A percentile compares a stretch with the other conserved stretches of the same genome.
These are phyloP conservation scores for Calosoma granatense DNA, from an alignment of 1,140 invertebrate genomes.

Conservation along the genomic window DNA sequence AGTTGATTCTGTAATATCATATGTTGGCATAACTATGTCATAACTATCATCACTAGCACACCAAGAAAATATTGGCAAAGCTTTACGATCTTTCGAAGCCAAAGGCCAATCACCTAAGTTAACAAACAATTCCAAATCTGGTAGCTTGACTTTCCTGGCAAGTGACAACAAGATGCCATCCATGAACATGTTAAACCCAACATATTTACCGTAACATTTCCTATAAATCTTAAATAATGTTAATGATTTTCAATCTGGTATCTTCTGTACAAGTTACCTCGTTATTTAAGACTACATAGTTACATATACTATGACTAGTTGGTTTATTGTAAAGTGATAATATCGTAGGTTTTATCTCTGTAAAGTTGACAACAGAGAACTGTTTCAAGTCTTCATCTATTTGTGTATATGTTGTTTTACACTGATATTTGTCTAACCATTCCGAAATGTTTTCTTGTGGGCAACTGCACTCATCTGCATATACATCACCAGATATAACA, in stretches of 20 bases:
- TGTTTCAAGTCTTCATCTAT: constrained; percentile 62
- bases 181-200: constrained; percentile 94
- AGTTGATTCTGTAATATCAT: constrained; percentile 87
- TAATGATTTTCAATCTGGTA: constrained; percentile 12
- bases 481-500: constrained; percentile 51
- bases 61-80: constrained; percentile 91
- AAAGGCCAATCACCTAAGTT: constrained; percentile 96
- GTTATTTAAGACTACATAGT: constrained; percentile 82
- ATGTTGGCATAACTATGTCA: constrained; percentile 92
- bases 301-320: constrained; percentile 75
- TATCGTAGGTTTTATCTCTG: not conserved
- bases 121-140: constrained; percentile 83
- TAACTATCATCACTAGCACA: constrained; percentile 75
- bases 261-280: constrained; percentile 37
- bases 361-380: constrained; percentile 37
- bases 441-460: constrained; percentile 49
- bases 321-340: constrained; percentile 50
- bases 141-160: constrained; percentile 68
- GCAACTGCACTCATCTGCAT: constrained; percentile 80
- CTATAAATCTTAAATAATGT: constrained; percentile 55
- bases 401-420: constrained; percentile 53
- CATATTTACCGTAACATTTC: constrained; percentile 85
- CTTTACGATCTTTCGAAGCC: constrained; percentile 39
- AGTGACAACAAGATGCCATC: constrained; percentile 81
- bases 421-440: constrained; percentile 62